Evolutionary conservation across 2,888 invertebrate genomes (phyloP).

Genomic region (Pheosia gnoma): DNA sequence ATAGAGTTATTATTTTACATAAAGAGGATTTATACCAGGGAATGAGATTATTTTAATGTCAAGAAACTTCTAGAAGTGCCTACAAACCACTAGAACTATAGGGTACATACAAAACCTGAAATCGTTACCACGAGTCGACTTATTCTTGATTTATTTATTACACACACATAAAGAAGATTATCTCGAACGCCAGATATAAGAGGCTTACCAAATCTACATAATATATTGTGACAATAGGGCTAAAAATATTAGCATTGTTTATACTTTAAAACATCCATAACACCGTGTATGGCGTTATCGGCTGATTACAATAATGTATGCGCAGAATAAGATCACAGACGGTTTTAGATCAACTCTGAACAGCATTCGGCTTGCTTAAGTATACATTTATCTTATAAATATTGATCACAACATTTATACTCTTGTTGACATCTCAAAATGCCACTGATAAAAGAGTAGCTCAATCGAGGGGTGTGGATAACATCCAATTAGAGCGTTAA

Average conservation of each 20-base stretch:
- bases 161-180: background rate
- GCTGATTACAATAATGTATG: conserved; percentile 24
- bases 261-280: conserved; percentile 13
- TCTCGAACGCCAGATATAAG: background rate
- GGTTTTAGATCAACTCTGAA: conserved; percentile 15
- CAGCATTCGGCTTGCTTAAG: conserved; percentile 24
- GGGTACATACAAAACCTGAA: too few species aligned
- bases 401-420: conserved; percentile 30
- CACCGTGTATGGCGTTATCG: conserved; percentile 14
- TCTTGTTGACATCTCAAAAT: conserved; percentile 25
- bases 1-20: too few species aligned
- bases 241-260: conserved; percentile 9
- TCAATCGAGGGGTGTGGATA: background rate
- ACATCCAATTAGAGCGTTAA: background rate
- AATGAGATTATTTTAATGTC: too few species aligned
- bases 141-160: conserved; percentile 3
- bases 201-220: conserved; percentile 3
- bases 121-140: background rate
- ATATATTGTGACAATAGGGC: conserved; percentile 1
- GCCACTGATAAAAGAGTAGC: conserved; percentile 6
- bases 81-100: background rate
- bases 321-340: conserved; percentile 13
- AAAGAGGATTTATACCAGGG: too few species aligned
- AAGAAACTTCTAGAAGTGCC: background rate
- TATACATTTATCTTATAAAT: conserved; percentile 37